Evolutionary conservation across 2,888 invertebrate species (phyloP).

Genomic region (Clivina fossor): DNA sequence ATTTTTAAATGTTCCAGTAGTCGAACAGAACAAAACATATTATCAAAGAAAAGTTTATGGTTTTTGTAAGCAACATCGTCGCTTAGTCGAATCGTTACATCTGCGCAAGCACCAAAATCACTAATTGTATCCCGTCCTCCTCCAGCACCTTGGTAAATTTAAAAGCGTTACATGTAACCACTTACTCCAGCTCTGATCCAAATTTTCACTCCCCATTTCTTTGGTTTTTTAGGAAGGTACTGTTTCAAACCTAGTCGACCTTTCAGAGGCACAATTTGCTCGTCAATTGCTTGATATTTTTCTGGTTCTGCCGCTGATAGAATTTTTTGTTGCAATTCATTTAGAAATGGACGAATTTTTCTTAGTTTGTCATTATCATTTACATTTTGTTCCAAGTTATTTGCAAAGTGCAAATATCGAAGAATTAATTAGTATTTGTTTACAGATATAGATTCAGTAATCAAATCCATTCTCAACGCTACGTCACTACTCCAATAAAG

Average conservation of each 20-base stretch:
- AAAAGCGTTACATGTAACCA: slow-evolving; percentile 33
- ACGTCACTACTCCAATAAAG: slow-evolving; percentile 1
- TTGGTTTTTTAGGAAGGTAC: slow-evolving; percentile 23
- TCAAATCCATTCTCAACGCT: slow-evolving; percentile 1
- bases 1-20: slow-evolving; percentile 11
- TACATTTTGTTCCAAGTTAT: slow-evolving; percentile 9
- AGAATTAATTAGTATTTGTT: slow-evolving; percentile 14
- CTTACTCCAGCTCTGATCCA: slow-evolving; percentile 30
- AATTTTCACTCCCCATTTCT: slow-evolving; percentile 35
- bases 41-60: slow-evolving; percentile 12
- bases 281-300: slow-evolving; percentile 19
- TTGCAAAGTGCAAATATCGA: slow-evolving; percentile 12
- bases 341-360: slow-evolving; percentile 23
- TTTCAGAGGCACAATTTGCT: slow-evolving; percentile 17
- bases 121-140: slow-evolving; percentile 5
- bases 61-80: slow-evolving; percentile 20
- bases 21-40: slow-evolving; percentile 16
- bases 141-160: slow-evolving; percentile 31
- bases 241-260: slow-evolving; percentile 12
- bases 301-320: slow-evolving; percentile 6
- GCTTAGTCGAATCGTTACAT: slow-evolving; percentile 19
- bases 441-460: too few species aligned
- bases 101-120: slow-evolving; percentile 16
- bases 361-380: slow-evolving; percentile 14
- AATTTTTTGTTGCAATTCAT: slow-evolving; percentile 23